Evolutionary conservation across 2,797 vertebrate species (phyloP).

Genomic region (Cercopithecus hamlyni): DNA sequence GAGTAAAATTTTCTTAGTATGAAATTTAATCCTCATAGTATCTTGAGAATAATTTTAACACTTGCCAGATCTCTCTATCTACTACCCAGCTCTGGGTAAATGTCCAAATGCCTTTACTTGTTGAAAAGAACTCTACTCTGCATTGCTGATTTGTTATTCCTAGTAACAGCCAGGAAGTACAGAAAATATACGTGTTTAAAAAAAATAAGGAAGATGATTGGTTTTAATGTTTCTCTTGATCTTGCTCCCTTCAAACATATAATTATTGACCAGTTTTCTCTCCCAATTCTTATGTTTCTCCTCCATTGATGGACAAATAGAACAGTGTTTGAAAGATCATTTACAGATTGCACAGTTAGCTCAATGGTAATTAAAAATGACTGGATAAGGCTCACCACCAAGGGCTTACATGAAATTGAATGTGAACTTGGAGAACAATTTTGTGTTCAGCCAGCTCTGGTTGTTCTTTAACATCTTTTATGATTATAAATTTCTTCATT

Average conservation of each 20-base stretch:
- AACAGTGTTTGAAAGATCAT: neutral
- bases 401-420: neutral
- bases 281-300: neutral
- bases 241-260: neutral
- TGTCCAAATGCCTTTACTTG: slow-evolving; percentile 35
- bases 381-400: neutral
- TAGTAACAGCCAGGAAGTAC: neutral
- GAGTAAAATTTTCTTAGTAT: slow-evolving; percentile 53
- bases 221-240: slow-evolving; percentile 1
- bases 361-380: neutral
- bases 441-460: neutral
- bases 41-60: slow-evolving; percentile 63
- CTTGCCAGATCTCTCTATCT: slow-evolving; percentile 44
- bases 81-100: slow-evolving; percentile 14
- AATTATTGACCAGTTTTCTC: neutral
- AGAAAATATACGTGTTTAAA: neutral
- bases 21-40: slow-evolving; percentile 66
- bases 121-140: slow-evolving; percentile 28
- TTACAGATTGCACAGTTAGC: neutral
- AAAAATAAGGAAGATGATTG: neutral
- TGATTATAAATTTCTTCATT: neutral
- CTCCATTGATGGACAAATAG: neutral
- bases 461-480: slow-evolving; percentile 19
- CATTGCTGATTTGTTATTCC: slow-evolving; percentile 50
- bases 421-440: neutral